Evolutionary conservation across 2,888 invertebrate genomes (phyloP).

Genomic region (Brachyptera putata): DNA sequence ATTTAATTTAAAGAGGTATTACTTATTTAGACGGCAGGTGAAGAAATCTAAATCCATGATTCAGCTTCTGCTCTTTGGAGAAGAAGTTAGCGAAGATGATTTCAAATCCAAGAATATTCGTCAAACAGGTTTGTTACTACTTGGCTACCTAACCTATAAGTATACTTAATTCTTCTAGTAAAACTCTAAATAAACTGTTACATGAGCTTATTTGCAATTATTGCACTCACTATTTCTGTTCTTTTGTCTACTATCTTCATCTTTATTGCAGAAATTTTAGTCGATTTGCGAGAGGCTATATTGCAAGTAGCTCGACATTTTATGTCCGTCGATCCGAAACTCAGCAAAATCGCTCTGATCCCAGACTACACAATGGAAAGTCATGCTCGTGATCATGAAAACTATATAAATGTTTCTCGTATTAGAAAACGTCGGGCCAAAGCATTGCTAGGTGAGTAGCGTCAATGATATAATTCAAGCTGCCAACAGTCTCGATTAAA

Average conservation of each 20-base stretch:
- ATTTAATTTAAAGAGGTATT: too few species aligned
- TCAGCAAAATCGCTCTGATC: constrained; percentile 72
- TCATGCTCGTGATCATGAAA: constrained; percentile 89
- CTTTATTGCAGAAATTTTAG: constrained; percentile 69
- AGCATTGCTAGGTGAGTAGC: constrained; percentile 70
- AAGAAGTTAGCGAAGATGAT: constrained; percentile 72
- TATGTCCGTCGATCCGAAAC: constrained; percentile 84
- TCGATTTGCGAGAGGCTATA: constrained; percentile 95
- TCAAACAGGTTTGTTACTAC: constrained; percentile 63
- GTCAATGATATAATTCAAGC: too few species aligned
- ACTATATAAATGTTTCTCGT: constrained; percentile 88
- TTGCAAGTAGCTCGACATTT: constrained; percentile 92
- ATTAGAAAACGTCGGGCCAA: constrained; percentile 88
- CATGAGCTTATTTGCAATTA: too few species aligned
- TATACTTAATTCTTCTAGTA: not conserved
- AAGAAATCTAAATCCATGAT: constrained; percentile 87
- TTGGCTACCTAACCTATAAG: not conserved
- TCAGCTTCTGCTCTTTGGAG: constrained; percentile 81
- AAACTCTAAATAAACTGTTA: too few species aligned
- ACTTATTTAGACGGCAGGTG: constrained; percentile 73
- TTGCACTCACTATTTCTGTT: not conserved
- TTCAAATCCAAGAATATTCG: constrained; percentile 93
- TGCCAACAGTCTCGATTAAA: too few species aligned
- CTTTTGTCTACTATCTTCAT: not conserved
- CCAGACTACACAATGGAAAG: constrained; percentile 96